phyloP scores from a whole-genome alignment of 2,797 vertebrate species.

The Brachyrhaphis roseni region DNA sequence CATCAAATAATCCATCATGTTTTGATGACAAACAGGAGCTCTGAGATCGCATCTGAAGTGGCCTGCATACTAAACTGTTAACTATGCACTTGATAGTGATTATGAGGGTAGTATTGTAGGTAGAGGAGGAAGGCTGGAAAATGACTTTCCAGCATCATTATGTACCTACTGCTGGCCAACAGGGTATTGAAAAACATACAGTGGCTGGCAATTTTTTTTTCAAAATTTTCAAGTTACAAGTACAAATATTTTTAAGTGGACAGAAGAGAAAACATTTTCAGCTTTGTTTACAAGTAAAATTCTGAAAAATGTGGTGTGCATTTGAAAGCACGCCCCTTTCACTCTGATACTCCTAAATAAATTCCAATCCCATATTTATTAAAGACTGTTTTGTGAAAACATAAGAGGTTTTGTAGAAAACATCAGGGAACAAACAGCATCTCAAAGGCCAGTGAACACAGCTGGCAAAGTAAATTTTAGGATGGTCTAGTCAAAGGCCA shows the following conservation, averaged over 20 bases:
- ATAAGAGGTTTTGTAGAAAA: not conserved
- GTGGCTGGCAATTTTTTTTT: not conserved
- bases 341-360: not conserved
- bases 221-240: not conserved
- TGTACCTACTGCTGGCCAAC: not conserved
- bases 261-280: not conserved
- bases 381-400: not conserved
- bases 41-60: constrained; percentile 61
- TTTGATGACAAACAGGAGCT: constrained; percentile 64
- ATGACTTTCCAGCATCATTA: no score
- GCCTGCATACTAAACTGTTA: constrained; percentile 62
- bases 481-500: not conserved
- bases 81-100: constrained; percentile 57
- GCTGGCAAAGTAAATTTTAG: not conserved
- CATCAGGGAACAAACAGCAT: not conserved
- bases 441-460: not conserved
- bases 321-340: not conserved
- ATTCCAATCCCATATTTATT: not conserved
- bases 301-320: not conserved
- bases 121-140: constrained; percentile 37
- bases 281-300: not conserved
- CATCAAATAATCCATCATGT: constrained; percentile 43
- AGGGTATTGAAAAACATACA: not conserved
- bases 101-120: constrained; percentile 44
- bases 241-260: not conserved